Conservation (phyloP, 2,797 vertebrate genomes). For the Mormyrops boulengeri region DNA sequence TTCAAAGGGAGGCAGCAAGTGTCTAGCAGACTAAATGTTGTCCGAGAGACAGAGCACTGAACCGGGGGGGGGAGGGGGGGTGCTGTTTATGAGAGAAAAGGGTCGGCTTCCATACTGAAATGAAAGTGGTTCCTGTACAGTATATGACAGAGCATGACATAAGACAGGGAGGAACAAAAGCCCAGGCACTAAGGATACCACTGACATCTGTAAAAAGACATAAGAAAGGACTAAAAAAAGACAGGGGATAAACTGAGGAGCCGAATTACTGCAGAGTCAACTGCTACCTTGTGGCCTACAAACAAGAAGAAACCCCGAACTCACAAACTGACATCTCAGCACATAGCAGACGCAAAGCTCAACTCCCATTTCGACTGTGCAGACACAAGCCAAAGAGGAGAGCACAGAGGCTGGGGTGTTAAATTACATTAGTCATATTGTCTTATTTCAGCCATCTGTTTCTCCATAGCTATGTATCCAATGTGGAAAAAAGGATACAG, state of each 20-base stretch:
- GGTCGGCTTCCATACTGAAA: conserved; percentile 15
- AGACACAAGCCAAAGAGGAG: conserved; percentile 16
- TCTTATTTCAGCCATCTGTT: background rate
- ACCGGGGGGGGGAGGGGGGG: conserved; percentile 14
- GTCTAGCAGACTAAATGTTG: conserved; percentile 40
- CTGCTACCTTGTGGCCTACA: background rate
- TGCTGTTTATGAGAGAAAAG: conserved; percentile 10
- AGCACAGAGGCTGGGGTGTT: background rate
- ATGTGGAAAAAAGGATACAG: background rate
- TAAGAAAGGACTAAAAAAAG: background rate
- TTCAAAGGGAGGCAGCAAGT: conserved; percentile 58
- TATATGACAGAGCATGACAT: background rate
- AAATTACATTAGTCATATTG: background rate
- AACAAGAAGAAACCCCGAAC: background rate
- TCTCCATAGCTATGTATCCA: background rate
- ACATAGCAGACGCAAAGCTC: background rate
- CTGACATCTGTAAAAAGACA: background rate
- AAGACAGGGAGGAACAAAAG: background rate
- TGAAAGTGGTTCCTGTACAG: background rate
- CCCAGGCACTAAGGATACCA: background rate
- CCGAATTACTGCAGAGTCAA: conserved; percentile 20
- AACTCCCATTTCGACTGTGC: conserved; percentile 3
- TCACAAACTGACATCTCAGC: background rate
- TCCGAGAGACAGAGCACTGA: conserved; percentile 48
- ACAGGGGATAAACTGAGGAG: conserved; percentile 5